Base-by-base conservation (phyloP, 1,140 invertebrate genomes). In the Drosophila triauraria region DNA sequence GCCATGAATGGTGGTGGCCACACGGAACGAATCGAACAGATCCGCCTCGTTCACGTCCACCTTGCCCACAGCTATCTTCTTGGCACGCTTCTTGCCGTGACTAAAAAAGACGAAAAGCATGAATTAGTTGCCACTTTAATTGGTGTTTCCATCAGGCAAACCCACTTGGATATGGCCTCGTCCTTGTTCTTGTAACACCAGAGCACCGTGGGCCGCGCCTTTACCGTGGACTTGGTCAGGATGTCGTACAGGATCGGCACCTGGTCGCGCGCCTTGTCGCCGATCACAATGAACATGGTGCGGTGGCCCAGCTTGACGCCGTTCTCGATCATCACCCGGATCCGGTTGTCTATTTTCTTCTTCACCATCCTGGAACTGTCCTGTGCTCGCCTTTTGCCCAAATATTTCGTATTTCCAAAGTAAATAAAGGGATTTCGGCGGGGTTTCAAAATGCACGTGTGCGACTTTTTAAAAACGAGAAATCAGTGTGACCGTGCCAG, bases 111-210 rank as follows among this genome's bases (percentile, higher is more conserved):
- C 7, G 35, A 17, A 43, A 17, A 0, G 2, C 27, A 20, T 42
- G 13, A 23, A 13, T 43, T 63, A 30, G 50, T 47, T 17, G 1
- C 1, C 0, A 10, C 13, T 35, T 35, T 0, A 7, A 20, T 35
- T 3, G 4, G 35, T 12, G 35, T 9, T 10, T 10, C 4, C 35
- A 38, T 38, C 9, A 10, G 9, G 32, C 8, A 32, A 32, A 80
- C 93, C 93, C 94, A 97, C 96, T 96, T 97, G 92, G 96, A 99
- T 82, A 99, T 95, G 58, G 94, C 94, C 91, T 95, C 94, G 97
- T 83, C 98, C 96, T 91, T 99, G 94, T 94, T 99, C 93, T 99
- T 99, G 93, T 99, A 99, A 93, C 99, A 99, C 99, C 99, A 99
- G 20, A 99, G 93, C 1, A 99, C 98, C 43, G 95, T 96, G 10